A percentile compares a stretch with the other conserved stretches of the same genome.
Conservation (phyloP, 2,888 invertebrate species). For the Cheilosia vernalis region DNA sequence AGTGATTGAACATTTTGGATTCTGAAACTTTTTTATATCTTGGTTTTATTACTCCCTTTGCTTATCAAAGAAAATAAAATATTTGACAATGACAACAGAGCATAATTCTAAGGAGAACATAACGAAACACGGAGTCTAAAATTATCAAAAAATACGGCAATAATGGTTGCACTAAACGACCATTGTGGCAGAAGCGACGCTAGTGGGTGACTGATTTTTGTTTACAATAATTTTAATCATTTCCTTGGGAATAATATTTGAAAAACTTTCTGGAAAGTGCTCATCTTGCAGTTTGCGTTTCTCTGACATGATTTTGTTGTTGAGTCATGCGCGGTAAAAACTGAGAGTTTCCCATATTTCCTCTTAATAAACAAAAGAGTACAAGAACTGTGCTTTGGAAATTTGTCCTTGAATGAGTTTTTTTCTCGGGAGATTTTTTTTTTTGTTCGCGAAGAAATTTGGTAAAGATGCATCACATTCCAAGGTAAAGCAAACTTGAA, state of each 20-base stretch:
- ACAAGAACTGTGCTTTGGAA: background rate
- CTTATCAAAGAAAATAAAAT: too few relatives aligned
- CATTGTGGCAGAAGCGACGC: conserved; percentile 3
- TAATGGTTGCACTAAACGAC: background rate
- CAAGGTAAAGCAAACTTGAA: background rate
- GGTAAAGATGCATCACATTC: conserved; percentile 4
- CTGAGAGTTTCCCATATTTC: background rate
- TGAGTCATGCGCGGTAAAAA: conserved; percentile 48
- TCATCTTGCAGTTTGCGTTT: conserved; percentile 19
- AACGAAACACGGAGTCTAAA: too few relatives aligned
- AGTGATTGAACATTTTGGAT: too few relatives aligned
- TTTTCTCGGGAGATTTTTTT: background rate
- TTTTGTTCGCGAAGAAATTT: background rate
- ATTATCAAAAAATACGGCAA: too few relatives aligned
- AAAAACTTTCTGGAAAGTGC: conserved; percentile 15
- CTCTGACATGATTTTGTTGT: conserved; percentile 30
- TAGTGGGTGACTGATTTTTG: conserved; percentile 21
- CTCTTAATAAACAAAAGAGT: background rate
- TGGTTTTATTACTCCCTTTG: too few relatives aligned
- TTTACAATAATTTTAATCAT: conserved; percentile 20
- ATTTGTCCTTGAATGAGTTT: background rate
- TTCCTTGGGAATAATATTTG: background rate
- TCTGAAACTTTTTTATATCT: too few relatives aligned
- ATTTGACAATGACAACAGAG: too few relatives aligned
- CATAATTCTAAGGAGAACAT: too few relatives aligned